Conservation (phyloP, 2,797 vertebrate species). For the Pelodytes ibericus region DNA sequence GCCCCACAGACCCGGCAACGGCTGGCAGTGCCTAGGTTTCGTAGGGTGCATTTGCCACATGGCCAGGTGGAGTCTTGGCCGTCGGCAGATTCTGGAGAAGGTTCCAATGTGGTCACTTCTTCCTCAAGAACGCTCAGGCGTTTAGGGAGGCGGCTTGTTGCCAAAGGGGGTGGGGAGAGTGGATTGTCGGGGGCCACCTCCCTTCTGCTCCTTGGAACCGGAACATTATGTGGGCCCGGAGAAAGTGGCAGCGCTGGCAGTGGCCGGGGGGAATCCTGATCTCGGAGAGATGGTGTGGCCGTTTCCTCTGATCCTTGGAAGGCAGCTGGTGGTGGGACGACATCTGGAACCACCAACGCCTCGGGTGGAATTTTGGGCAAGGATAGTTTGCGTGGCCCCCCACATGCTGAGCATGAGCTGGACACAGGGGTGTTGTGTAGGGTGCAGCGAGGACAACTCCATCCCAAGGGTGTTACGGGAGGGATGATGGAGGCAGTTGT, state of each 20-base stretch:
- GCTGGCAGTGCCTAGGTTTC: constrained; percentile 82
- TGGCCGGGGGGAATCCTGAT: constrained; percentile 70
- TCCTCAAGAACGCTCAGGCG: constrained; percentile 89
- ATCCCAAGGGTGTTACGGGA: constrained; percentile 68
- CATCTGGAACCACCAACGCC: constrained; percentile 92
- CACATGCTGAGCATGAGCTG: constrained; percentile 91
- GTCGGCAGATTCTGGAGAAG: constrained; percentile 80
- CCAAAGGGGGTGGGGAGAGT: constrained; percentile 54
- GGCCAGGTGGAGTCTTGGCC: constrained; percentile 87
- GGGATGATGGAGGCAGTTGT: constrained; percentile 10
- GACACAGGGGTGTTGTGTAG: constrained; percentile 91
- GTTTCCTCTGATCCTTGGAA: constrained; percentile 62
- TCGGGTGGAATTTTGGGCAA: constrained; percentile 96
- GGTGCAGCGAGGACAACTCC: constrained; percentile 94
- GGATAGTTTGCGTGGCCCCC: constrained; percentile 92
- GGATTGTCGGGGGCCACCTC: constrained; percentile 82
- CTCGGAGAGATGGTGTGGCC: constrained; percentile 66
- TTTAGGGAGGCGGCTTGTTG: constrained; percentile 80
- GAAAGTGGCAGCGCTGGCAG: constrained; percentile 75
- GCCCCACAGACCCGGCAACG: constrained; percentile 83
- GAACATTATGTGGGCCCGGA: constrained; percentile 90
- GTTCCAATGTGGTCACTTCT: constrained; percentile 68
- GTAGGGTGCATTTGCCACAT: constrained; percentile 92
- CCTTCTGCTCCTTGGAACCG: constrained; percentile 91
- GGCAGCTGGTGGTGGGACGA: constrained; percentile 79